Base-by-base conservation (phyloP, 2,888 invertebrate genomes). In the Limenitis arthemis region DNA sequence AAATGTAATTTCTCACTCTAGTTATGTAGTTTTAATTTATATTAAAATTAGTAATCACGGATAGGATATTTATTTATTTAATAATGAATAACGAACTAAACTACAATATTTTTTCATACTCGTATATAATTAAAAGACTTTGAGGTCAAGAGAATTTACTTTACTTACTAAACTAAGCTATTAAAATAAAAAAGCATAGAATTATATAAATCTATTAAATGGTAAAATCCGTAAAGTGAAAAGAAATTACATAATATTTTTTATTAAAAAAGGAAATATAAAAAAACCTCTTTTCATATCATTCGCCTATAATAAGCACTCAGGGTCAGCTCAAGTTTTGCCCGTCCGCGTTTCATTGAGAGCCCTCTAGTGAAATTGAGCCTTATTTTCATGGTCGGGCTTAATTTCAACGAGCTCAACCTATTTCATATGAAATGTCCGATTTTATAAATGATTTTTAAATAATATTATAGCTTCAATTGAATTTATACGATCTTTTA, bases 371-470 rank as follows among this genome's bases (percentile, higher is more conserved):
- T 43, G 51, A 54, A 56, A 56, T 49, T 44, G 54, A 56, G 54
- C 54, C 56, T 54, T 52, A 54, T 56, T 56, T 55, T 56, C 51
- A 51, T 51, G 54, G 54, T 43, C 51, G 49, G 44, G 49, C 36
- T 56, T 56, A 51, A 54, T 54, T 56, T 54, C 44, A 56, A 56
- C 47, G 33, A 49, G 51, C 49, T 49, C 54, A 49, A 49, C 49
- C 40, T 47, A 54, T 43, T 56, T 54, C 54, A 51, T 52, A 40
- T 11, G 37, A 47, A 51, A 51, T 40, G 47, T 56, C 51, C 20
- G 47, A 46, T 49, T 51, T 53, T 32, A 47, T 47, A 51, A 47
- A 32, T 47, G 40, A 38, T 47, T 48, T 51, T 40, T 43, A 12
- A 48, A 41, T 37, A 51, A 47, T 47, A 37, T 47, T 37, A 37